Evolutionary conservation across 2,888 invertebrate species (phyloP).

Genomic region (Pseudococcus longispinus): DNA sequence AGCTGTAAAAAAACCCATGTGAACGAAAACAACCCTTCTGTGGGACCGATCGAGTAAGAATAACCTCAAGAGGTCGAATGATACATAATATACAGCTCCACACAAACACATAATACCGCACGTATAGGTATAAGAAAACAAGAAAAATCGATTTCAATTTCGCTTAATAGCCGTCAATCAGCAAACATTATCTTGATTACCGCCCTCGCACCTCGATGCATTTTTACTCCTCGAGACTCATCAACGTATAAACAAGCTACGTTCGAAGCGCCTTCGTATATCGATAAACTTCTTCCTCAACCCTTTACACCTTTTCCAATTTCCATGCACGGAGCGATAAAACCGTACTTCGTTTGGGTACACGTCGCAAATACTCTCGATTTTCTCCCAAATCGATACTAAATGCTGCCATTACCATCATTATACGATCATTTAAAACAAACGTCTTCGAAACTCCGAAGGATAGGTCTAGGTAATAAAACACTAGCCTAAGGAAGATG

Average conservation of each 20-base stretch:
- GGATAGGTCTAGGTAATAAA: not conserved
- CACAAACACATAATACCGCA: too few species aligned
- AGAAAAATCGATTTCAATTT: slow-evolving; percentile 55
- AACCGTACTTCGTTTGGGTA: not conserved
- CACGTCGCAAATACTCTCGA: not conserved
- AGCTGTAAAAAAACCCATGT: not conserved
- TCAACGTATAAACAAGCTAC: not conserved
- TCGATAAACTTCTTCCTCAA: not conserved
- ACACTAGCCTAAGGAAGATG: not conserved
- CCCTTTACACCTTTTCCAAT: not conserved
- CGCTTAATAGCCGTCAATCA: slow-evolving; percentile 54
- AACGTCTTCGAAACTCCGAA: not conserved
- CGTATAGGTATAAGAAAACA: slow-evolving; percentile 14
- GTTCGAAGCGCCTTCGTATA: not conserved
- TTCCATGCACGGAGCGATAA: not conserved
- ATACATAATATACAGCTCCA: slow-evolving; percentile 16
- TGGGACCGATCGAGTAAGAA: not conserved
- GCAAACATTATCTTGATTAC: slow-evolving; percentile 32
- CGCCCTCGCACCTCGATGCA: not conserved
- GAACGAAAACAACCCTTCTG: not conserved
- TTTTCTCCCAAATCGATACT: not conserved
- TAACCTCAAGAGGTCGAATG: slow-evolving; percentile 13
- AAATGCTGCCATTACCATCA: not conserved
- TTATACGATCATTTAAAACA: not conserved
- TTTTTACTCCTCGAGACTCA: not conserved